These are phyloP conservation scores for Pyrrhia umbra DNA, from an alignment of 2,888 invertebrate genomes.

Conservation along the genomic window DNA sequence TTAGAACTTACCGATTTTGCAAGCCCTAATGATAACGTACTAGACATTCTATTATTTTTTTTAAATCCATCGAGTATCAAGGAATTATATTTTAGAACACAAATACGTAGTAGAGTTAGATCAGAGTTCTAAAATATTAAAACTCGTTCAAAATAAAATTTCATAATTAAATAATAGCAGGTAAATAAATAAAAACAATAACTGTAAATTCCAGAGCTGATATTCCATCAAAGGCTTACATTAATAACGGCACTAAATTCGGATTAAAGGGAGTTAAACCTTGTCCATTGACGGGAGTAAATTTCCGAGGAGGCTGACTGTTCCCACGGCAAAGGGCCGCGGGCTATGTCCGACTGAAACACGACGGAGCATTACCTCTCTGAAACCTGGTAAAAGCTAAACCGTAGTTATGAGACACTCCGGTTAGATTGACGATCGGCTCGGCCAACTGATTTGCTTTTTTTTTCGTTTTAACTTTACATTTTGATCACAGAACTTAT, in stretches of 20 bases:
- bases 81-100: no score
- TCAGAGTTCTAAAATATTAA: no score
- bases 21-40: no score
- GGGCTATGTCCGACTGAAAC: slow-evolving; percentile 63
- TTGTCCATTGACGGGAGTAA: slow-evolving; percentile 60
- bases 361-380: slow-evolving; percentile 67
- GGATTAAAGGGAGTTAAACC: slow-evolving; percentile 65
- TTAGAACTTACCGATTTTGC: no score
- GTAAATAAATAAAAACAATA: slow-evolving; percentile 1
- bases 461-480: slow-evolving; percentile 18
- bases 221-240: slow-evolving; percentile 42
- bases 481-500: neutral
- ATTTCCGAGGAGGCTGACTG: slow-evolving; percentile 53
- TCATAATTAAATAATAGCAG: no score
- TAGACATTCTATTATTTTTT: no score
- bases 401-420: slow-evolving; percentile 69
- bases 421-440: slow-evolving; percentile 57
- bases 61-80: no score
- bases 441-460: slow-evolving; percentile 37
- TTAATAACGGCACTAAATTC: slow-evolving; percentile 64
- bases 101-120: no score
- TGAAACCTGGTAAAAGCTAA: slow-evolving; percentile 66
- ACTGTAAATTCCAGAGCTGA: slow-evolving; percentile 28
- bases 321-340: slow-evolving; percentile 74
- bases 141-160: no score